phyloP scores from a whole-genome alignment of 1,140 invertebrate species.

The Alviniconcha marisindica region DNA sequence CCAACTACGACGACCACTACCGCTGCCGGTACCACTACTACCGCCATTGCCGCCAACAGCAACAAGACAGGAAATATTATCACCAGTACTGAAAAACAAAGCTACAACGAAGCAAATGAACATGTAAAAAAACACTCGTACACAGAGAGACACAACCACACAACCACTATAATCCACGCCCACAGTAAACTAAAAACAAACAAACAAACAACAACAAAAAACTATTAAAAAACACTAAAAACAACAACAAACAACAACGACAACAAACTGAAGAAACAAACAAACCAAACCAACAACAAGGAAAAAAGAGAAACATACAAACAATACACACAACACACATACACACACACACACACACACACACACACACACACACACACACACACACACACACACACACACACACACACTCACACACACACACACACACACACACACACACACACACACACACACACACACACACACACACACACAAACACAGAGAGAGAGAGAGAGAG shows the following conservation, averaged over 20 bases:
- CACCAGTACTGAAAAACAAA: too few species aligned
- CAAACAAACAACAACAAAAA: neutral
- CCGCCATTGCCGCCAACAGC: too few species aligned
- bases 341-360: neutral
- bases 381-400: slow-evolving; percentile 10
- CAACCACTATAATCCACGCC: too few species aligned
- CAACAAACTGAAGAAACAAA: neutral
- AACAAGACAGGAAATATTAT: too few species aligned
- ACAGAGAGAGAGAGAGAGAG: too few species aligned
- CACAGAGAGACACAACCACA: neutral
- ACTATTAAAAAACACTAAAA: too few species aligned
- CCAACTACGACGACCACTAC: too few species aligned
- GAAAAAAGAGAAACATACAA: neutral
- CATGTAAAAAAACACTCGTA: too few species aligned
- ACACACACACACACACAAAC: neutral
- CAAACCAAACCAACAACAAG: too few species aligned
- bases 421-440: neutral
- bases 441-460: neutral
- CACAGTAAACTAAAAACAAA: neutral
- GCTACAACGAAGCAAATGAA: too few species aligned
- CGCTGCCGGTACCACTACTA: too few species aligned
- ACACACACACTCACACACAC: neutral
- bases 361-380: slow-evolving; percentile 7
- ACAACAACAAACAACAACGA: neutral
- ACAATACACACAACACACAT: neutral